Percentiles rank a stretch among this genome's conserved stretches.
phyloP scores from a whole-genome alignment of 2,888 invertebrate species.

The Pinctada fucata region DNA sequence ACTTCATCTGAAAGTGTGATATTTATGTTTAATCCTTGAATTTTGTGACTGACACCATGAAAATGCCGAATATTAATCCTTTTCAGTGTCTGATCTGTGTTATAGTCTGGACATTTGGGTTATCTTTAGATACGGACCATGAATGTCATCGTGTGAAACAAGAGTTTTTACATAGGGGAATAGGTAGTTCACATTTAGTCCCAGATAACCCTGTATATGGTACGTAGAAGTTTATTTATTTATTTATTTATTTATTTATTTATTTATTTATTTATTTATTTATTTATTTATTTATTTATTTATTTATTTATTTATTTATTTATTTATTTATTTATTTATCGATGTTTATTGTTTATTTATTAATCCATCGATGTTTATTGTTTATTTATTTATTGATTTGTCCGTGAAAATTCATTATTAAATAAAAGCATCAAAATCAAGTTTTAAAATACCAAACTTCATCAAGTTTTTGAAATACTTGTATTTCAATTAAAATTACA shows the following conservation, averaged over 20 bases:
- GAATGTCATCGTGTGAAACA: constrained; percentile 38
- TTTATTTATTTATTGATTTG: too few relatives aligned
- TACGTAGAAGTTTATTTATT: constrained; percentile 1
- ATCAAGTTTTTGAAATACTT: too few relatives aligned
- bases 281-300: too few relatives aligned
- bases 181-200: constrained; percentile 30
- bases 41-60: background rate
- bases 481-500: too few relatives aligned
- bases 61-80: constrained; percentile 28
- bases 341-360: too few relatives aligned
- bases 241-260: background rate
- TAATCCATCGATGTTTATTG: too few relatives aligned
- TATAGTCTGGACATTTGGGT: constrained; percentile 22
- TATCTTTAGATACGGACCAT: constrained; percentile 7
- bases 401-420: too few relatives aligned
- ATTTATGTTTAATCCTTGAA: background rate
- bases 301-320: too few relatives aligned
- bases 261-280: background rate
- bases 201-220: constrained; percentile 38
- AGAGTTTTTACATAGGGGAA: constrained; percentile 34
- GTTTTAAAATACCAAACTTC: too few relatives aligned
- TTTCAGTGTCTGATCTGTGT: constrained; percentile 26
- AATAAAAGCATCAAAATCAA: too few relatives aligned
- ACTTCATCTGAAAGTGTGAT: background rate
- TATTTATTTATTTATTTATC: too few relatives aligned